Conservation (phyloP, 2,113 vertebrate species). For the Microcebus murinus region DNA sequence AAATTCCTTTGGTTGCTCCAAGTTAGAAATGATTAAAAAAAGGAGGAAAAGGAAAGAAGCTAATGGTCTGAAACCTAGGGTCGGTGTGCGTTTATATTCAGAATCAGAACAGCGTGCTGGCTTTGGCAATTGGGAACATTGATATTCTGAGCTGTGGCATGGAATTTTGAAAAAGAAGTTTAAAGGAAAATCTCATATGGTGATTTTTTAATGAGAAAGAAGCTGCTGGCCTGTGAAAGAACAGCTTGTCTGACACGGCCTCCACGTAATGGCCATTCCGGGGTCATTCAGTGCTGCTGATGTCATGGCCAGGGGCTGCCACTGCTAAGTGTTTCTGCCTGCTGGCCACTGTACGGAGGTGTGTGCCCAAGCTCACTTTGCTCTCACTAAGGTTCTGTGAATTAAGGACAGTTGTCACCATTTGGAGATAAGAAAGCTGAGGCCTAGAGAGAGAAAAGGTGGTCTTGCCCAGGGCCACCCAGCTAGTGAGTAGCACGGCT, state of each 20-base stretch:
- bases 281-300: neutral
- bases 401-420: neutral
- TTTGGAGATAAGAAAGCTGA: neutral
- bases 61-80: conserved; percentile 63
- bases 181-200: neutral
- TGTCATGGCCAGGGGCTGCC: neutral
- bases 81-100: conserved; percentile 54
- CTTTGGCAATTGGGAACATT: conserved; percentile 39
- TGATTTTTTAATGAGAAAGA: conserved; percentile 35
- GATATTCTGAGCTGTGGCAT: conserved; percentile 36
- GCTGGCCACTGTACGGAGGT: neutral
- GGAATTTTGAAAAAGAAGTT: conserved; percentile 17
- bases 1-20: conserved; percentile 51
- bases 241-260: neutral
- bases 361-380: neutral
- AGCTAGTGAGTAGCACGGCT: neutral
- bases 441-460: neutral
- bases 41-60: conserved; percentile 60
- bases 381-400: neutral
- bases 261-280: neutral
- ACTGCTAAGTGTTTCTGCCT: neutral
- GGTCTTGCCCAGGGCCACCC: neutral
- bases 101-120: conserved; percentile 45
- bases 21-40: conserved; percentile 58
- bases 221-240: neutral